Base-by-base conservation (phyloP, 2,797 vertebrate species). In the Sitta carolinensis region DNA sequence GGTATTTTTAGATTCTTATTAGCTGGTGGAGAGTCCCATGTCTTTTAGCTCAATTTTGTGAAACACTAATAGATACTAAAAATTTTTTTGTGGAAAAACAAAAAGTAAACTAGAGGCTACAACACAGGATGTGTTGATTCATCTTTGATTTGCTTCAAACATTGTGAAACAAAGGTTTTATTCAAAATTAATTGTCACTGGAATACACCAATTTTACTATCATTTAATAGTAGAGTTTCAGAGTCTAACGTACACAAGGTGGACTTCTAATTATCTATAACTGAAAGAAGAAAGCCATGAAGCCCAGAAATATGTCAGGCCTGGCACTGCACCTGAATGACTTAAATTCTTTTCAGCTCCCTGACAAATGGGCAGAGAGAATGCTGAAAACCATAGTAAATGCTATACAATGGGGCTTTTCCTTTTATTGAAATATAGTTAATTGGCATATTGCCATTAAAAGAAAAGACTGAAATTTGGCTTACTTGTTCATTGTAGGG, bases 341-440 rank as follows among this genome's bases (percentile, higher is more conserved):
- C 22, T 61, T 34, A 14, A 48, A 34, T 48, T 66, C 18, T 55
- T 66, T 84, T 63, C 36, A 87, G 26, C 40, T 81, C 22, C 25
- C 32, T 87, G 52, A 45, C n/a, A 89, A 84, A 20, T 25, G 23
- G n/a, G 47, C 57, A 90, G 54, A 19, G 42, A 80, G n/a, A 59
- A 67, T 73, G 58, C 40, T 84, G 63, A 84, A 67, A 79, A 69
- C 40, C 30, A 15, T 2, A 55, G 10, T 47, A 87, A 69, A 67
- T 78, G 29, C 29, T 55, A 13, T 45, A 76, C 6, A 62, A 45
- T 32, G 43, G 36, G 7, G 8, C 54, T 86, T 62, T 57, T 90
- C 70, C 59, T 93, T 88, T 90, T 76, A 79, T 23, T 75, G 77
- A 54, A 78, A 90, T 75, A 62, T 11, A 89, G 63, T 89, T 87